Evolutionary conservation across 2,113 vertebrate species (phyloP).

Genomic region (Callocephalon fimbriatum): DNA sequence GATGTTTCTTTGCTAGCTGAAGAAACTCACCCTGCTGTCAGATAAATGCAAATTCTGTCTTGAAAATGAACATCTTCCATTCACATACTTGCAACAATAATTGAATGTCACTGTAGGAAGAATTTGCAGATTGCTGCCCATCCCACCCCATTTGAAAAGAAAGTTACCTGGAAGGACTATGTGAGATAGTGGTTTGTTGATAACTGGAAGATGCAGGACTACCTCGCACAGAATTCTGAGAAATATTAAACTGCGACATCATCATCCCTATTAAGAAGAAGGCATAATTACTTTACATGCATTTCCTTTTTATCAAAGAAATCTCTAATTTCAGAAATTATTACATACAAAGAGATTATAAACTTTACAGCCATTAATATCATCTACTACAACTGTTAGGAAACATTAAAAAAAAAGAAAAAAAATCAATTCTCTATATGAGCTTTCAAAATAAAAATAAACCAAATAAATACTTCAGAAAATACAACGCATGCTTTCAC

Average conservation of each 20-base stretch:
- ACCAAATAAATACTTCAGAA: not conserved
- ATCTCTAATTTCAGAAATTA: not conserved
- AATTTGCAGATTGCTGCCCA: not conserved
- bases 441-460: not conserved
- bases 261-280: conserved; percentile 85
- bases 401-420: too few species aligned
- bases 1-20: not conserved
- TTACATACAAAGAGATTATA: not conserved
- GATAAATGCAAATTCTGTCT: not conserved
- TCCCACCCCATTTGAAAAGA: not conserved
- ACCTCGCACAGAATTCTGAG: conserved; percentile 96
- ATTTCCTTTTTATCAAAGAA: conserved; percentile 5
- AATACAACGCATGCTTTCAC: not conserved
- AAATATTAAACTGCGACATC: conserved; percentile 93
- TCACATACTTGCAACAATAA: conserved; percentile 4
- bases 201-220: conserved; percentile 95
- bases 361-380: not conserved
- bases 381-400: too few species aligned
- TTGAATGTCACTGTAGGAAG: not conserved
- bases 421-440: too few species aligned
- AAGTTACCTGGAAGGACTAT: conserved; percentile 92
- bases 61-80: not conserved
- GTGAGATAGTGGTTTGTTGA: conserved; percentile 85
- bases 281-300: conserved; percentile 1
- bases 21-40: not conserved